Evolutionary conservation across 2,797 vertebrate species (phyloP).

Genomic region (Mormyrops attenuatus): DNA sequence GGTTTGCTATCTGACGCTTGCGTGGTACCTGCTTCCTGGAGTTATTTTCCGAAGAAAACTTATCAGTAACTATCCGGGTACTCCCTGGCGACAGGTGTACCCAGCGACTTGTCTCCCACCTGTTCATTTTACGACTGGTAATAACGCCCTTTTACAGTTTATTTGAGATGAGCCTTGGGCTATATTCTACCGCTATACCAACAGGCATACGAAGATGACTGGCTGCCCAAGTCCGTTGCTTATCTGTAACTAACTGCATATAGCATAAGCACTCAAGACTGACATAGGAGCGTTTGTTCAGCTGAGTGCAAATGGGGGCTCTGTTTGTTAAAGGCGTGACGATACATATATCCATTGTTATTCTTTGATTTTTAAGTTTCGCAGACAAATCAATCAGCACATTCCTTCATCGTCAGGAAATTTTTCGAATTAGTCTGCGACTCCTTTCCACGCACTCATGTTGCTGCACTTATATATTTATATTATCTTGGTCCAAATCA

Average conservation of each 20-base stretch:
- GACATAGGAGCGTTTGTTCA: conserved; percentile 12
- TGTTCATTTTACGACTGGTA: conserved; percentile 69
- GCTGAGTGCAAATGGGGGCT: background rate
- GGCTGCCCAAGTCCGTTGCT: conserved; percentile 38
- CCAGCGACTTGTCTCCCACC: conserved; percentile 58
- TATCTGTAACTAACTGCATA: conserved; percentile 30
- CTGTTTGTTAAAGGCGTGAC: conserved; percentile 17
- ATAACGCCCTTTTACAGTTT: conserved; percentile 62
- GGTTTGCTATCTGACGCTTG: background rate
- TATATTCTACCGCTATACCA: conserved; percentile 33
- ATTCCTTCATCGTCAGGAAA: conserved; percentile 12
- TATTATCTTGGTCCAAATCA: background rate
- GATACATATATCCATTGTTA: background rate
- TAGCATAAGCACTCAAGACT: conserved; percentile 20
- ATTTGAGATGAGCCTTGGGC: conserved; percentile 57
- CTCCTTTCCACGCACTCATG: background rate
- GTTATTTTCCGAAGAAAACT: background rate
- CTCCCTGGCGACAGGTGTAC: conserved; percentile 59
- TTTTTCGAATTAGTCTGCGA: background rate
- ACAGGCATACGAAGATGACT: conserved; percentile 18
- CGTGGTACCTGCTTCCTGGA: background rate
- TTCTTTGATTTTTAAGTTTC: background rate
- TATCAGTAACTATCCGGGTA: conserved; percentile 40
- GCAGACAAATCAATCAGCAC: background rate
- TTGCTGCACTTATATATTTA: background rate